These are phyloP conservation scores for Shinisaurus crocodilurus DNA, from an alignment of 2,113 vertebrate species.

Conservation along the genomic window DNA sequence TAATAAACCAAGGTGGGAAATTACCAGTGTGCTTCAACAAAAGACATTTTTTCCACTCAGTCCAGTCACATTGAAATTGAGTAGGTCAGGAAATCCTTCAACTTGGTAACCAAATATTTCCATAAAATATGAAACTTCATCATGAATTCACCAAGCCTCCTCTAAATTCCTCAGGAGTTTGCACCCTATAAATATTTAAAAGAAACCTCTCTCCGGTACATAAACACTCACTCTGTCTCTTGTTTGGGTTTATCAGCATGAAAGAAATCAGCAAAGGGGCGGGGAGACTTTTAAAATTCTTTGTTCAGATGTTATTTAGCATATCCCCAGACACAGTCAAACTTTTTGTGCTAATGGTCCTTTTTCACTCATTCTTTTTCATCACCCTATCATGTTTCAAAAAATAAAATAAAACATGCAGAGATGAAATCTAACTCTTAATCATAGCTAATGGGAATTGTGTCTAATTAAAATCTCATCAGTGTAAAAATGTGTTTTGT, in stretches of 20 bases:
- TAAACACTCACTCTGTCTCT: constrained; percentile 63
- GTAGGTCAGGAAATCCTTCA: constrained; percentile 40
- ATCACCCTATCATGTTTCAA: constrained; percentile 64
- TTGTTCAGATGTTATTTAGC: constrained; percentile 72
- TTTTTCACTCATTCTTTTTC: constrained; percentile 63
- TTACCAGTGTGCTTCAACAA: neutral
- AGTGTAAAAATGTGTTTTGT: constrained; percentile 66
- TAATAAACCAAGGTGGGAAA: neutral
- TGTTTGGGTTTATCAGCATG: constrained; percentile 69
- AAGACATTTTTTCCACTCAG: constrained; percentile 15
- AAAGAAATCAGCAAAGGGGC: constrained; percentile 58
- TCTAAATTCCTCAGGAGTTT: constrained; percentile 69
- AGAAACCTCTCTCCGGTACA: constrained; percentile 68
- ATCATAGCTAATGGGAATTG: constrained; percentile 65
- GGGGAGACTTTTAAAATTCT: constrained; percentile 56
- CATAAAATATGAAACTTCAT: constrained; percentile 41
- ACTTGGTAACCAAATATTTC: constrained; percentile 43
- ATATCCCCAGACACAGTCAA: constrained; percentile 64
- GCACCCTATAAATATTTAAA: constrained; percentile 79
- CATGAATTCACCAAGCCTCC: constrained; percentile 64
- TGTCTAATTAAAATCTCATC: constrained; percentile 71
- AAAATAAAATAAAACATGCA: constrained; percentile 44
- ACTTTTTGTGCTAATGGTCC: constrained; percentile 59
- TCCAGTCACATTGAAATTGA: constrained; percentile 17
- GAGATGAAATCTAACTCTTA: constrained; percentile 64